Evolutionary conservation across 1,140 invertebrate genomes (phyloP).

Genomic region (Drosophila tropicalis): DNA sequence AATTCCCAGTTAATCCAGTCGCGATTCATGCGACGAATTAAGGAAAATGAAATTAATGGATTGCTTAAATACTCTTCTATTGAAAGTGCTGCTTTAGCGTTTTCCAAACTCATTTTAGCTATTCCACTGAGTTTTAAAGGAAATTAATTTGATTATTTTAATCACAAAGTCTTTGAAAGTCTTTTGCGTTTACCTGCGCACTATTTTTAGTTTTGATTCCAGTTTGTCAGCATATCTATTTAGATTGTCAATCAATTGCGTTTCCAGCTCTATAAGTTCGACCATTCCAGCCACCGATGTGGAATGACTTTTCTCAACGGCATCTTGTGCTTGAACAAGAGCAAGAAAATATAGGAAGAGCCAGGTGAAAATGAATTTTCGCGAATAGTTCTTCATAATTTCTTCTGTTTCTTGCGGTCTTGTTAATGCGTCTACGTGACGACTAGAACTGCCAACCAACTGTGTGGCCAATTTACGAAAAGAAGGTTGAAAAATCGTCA

Average conservation of each 20-base stretch:
- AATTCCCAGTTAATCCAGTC: conserved; percentile 67
- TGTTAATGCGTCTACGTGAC: conserved; percentile 47
- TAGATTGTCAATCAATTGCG: conserved; percentile 91
- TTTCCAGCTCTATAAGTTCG: conserved; percentile 92
- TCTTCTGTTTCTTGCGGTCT: neutral
- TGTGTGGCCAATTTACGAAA: conserved; percentile 21
- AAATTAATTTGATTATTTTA: neutral
- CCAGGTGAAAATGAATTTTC: conserved; percentile 23
- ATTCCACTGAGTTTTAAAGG: conserved; percentile 27
- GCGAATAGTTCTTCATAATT: conserved; percentile 29
- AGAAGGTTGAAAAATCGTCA: conserved; percentile 43
- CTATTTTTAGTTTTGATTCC: conserved; percentile 49
- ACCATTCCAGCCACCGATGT: conserved; percentile 95
- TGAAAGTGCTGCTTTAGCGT: conserved; percentile 88
- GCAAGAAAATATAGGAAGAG: neutral
- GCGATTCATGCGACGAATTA: conserved; percentile 69
- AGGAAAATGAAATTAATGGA: conserved; percentile 64
- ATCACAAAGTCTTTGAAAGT: too few species aligned
- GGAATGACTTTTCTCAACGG: conserved; percentile 58
- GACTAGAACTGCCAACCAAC: conserved; percentile 41
- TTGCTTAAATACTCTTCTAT: conserved; percentile 84
- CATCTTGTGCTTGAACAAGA: conserved; percentile 6
- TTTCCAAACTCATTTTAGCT: conserved; percentile 86
- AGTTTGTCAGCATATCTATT: conserved; percentile 88
- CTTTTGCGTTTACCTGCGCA: conserved; percentile 49